A percentile compares a stretch with the other conserved stretches of the same genome.
Conservation (phyloP, 1,140 invertebrate genomes). For the Ceratina japonica region DNA sequence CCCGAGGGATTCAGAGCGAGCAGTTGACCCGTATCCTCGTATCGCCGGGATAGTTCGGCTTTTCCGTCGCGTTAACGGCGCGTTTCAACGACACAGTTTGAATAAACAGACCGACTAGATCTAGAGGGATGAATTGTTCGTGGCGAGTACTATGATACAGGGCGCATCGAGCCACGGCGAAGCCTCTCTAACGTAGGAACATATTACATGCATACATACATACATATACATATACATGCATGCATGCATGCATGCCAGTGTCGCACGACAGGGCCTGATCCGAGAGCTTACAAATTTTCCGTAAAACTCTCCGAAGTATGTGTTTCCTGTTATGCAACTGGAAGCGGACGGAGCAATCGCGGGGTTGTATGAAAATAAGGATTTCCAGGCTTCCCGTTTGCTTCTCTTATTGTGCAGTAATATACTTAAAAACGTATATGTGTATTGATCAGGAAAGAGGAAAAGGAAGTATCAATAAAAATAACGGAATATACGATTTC, state of each 20-base stretch:
- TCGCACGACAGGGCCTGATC: constrained; percentile 44
- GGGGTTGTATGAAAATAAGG: constrained; percentile 39
- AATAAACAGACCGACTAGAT: constrained; percentile 40
- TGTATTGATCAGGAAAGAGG: no score
- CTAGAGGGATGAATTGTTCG: constrained; percentile 45
- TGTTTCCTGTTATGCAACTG: constrained; percentile 43
- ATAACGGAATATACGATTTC: no score
- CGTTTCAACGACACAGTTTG: constrained; percentile 46
- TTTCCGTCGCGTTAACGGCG: constrained; percentile 23
- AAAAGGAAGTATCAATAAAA: no score
- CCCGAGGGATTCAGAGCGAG: no score
- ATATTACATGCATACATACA: constrained; percentile 15
- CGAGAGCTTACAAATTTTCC: constrained; percentile 51
- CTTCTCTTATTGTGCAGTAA: background rate
- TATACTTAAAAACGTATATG: no score
- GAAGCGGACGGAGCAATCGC: constrained; percentile 22
- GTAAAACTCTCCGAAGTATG: constrained; percentile 34
- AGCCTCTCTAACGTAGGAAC: constrained; percentile 40
- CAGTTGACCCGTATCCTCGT: background rate
- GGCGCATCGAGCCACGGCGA: constrained; percentile 37
- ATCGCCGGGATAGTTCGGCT: background rate
- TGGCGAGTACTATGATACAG: constrained; percentile 48
- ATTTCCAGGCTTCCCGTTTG: background rate
- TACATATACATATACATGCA: no score
- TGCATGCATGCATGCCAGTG: background rate